phyloP scores from a whole-genome alignment of 2,113 vertebrate species.

The Sphaerodactylus townsendi region DNA sequence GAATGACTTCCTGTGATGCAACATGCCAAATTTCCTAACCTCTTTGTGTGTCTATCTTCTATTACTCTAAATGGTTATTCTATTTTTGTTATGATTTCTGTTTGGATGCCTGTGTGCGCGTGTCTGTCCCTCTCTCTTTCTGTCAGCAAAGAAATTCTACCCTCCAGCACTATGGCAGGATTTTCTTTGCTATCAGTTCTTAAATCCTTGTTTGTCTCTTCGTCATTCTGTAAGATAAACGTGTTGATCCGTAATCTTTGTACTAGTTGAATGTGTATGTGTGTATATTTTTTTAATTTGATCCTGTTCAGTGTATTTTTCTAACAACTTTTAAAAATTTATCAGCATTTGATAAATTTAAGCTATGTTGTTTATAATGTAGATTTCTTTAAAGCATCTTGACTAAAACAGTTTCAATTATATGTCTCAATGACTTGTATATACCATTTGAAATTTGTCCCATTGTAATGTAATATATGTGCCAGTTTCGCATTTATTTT shows the following conservation, averaged over 20 bases:
- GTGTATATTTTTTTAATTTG: constrained; percentile 56
- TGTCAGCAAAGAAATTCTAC: constrained; percentile 64
- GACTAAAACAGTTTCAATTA: constrained; percentile 66
- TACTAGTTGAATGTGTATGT: constrained; percentile 51
- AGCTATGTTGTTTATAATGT: constrained; percentile 68
- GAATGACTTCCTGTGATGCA: constrained; percentile 83
- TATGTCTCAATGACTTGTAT: constrained; percentile 76
- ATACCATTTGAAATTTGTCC: constrained; percentile 64
- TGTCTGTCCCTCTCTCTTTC: constrained; percentile 51
- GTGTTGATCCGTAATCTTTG: constrained; percentile 74
- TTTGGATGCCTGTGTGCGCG: constrained; percentile 54
- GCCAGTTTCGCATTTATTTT: constrained; percentile 63
- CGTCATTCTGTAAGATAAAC: constrained; percentile 79
- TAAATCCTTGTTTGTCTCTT: constrained; percentile 69
- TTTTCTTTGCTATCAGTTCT: constrained; percentile 70
- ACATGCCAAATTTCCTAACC: constrained; percentile 79
- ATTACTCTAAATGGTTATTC: constrained; percentile 67
- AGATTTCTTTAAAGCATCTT: constrained; percentile 77
- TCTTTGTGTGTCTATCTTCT: constrained; percentile 80
- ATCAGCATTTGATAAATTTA: constrained; percentile 83
- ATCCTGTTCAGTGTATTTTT: constrained; percentile 74
- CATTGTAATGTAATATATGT: constrained; percentile 71
- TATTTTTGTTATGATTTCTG: constrained; percentile 60
- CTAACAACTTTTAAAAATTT: constrained; percentile 77
- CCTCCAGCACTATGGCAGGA: constrained; percentile 46